Conservation (phyloP, 2,797 vertebrate species). For the Enteromius treurensis region DNA sequence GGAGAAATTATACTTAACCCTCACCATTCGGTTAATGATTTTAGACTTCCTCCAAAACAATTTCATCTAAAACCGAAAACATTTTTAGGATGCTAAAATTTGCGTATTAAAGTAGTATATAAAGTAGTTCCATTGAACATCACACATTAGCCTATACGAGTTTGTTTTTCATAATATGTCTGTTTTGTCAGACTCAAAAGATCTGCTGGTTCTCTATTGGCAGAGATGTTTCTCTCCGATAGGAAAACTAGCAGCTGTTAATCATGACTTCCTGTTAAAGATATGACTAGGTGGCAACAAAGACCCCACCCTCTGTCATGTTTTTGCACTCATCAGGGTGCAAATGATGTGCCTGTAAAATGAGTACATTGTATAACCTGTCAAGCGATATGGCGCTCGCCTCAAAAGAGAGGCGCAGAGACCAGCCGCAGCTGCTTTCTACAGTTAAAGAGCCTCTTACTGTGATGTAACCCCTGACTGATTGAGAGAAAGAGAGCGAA, state of each 20-base stretch:
- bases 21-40: background rate
- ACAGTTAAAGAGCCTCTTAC: constrained; percentile 59
- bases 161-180: background rate
- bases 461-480: constrained; percentile 51
- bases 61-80: background rate
- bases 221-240: background rate
- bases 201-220: constrained; percentile 5
- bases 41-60: background rate
- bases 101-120: background rate
- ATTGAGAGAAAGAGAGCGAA: constrained; percentile 48
- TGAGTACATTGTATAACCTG: constrained; percentile 59
- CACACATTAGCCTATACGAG: background rate
- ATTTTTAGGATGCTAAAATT: background rate
- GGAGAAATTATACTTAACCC: background rate
- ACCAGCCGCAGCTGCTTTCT: constrained; percentile 47
- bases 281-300: constrained; percentile 31
- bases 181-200: background rate
- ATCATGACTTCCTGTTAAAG: constrained; percentile 42
- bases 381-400: constrained; percentile 40
- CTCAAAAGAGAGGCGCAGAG: constrained; percentile 17
- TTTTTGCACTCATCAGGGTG: constrained; percentile 56
- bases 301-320: constrained; percentile 21
- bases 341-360: constrained; percentile 55
- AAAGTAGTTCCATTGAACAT: background rate
- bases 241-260: constrained; percentile 26